These are phyloP conservation scores for Epinotia brunnichana DNA, from an alignment of 2,888 invertebrate genomes.

Conservation along the genomic window DNA sequence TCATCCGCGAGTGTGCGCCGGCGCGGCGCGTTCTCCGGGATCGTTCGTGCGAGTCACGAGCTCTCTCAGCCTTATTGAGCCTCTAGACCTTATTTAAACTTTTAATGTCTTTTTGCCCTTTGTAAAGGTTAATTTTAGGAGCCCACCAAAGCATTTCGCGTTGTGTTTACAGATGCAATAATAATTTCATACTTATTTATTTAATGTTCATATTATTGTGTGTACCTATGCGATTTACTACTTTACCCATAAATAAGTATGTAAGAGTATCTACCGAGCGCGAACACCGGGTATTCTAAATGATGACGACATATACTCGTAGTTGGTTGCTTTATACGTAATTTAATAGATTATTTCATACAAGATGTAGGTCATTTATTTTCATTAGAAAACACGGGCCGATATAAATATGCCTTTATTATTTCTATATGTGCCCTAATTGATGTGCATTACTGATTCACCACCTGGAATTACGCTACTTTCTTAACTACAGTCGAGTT, in stretches of 20 bases:
- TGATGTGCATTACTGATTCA: too few relatives aligned
- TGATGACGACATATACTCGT: too few relatives aligned
- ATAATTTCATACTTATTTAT: slow-evolving; percentile 7
- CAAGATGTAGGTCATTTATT: too few relatives aligned
- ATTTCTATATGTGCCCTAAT: neutral
- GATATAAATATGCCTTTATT: neutral
- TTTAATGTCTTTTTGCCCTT: slow-evolving; percentile 57
- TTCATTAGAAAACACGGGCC: too few relatives aligned
- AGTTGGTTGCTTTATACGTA: too few relatives aligned
- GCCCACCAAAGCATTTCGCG: slow-evolving; percentile 25
- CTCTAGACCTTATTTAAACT: slow-evolving; percentile 47
- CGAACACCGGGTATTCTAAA: too few relatives aligned
- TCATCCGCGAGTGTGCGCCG: slow-evolving; percentile 14
- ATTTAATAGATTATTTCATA: too few relatives aligned
- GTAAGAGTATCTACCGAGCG: too few relatives aligned
- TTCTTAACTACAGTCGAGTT: too few relatives aligned
- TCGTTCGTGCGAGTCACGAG: slow-evolving; percentile 73
- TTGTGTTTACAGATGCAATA: slow-evolving; percentile 23
- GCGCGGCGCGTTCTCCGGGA: slow-evolving; percentile 44
- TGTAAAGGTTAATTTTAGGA: slow-evolving; percentile 54
- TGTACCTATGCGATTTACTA: too few relatives aligned
- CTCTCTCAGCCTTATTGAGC: slow-evolving; percentile 62
- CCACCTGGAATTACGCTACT: too few relatives aligned
- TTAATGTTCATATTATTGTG: neutral
- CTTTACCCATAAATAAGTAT: too few relatives aligned